These are phyloP conservation scores for Lates japonicus DNA, from an alignment of 2,797 vertebrate genomes.

Conservation along the genomic window DNA sequence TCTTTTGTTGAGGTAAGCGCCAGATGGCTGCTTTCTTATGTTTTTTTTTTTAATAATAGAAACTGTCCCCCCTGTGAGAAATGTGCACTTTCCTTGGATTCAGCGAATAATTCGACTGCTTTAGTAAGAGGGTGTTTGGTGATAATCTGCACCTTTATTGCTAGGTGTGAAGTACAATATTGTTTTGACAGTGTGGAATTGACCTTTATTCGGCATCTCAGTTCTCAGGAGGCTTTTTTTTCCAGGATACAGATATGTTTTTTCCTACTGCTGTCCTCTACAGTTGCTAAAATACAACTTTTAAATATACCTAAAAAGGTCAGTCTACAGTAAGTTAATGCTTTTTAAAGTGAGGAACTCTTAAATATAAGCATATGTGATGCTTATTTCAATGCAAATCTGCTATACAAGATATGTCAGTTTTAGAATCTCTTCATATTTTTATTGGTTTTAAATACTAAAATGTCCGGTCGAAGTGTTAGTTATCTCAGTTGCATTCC, in stretches of 20 bases:
- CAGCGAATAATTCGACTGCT: neutral
- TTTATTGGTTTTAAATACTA: slow-evolving; percentile 2
- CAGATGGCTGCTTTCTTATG: slow-evolving; percentile 38
- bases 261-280: neutral
- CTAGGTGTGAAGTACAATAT: slow-evolving; percentile 29
- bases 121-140: neutral
- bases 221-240: neutral
- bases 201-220: slow-evolving; percentile 19
- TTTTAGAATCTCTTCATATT: neutral
- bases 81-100: neutral
- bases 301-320: neutral
- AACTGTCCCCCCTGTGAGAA: neutral
- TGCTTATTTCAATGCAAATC: neutral
- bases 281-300: neutral
- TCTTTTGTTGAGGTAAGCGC: slow-evolving; percentile 43
- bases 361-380: neutral
- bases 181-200: slow-evolving; percentile 12
- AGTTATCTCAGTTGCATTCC: neutral
- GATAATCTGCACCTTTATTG: slow-evolving; percentile 50
- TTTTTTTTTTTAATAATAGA: neutral
- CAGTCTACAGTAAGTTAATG: neutral
- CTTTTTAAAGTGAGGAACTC: neutral
- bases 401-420: neutral
- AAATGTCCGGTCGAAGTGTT: neutral
- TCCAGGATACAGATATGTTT: neutral